These are phyloP conservation scores for Cerastoderma edule DNA, from an alignment of 2,888 invertebrate species.

Conservation along the genomic window DNA sequence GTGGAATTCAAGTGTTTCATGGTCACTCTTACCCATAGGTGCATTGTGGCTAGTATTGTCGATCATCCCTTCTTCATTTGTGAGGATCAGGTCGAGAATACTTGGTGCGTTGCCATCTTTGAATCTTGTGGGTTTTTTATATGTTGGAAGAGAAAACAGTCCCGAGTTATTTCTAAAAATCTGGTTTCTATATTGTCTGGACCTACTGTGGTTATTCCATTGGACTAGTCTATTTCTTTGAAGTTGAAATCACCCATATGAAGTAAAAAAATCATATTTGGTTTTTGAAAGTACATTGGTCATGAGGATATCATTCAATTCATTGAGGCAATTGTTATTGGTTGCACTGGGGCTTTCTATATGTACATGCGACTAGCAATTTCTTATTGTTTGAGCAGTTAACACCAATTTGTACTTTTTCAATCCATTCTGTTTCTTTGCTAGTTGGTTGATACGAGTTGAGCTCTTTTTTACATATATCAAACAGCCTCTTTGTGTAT, in stretches of 20 bases:
- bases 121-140: not conserved
- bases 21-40: conserved; percentile 25
- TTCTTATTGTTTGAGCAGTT: not conserved
- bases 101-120: not conserved
- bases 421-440: not conserved
- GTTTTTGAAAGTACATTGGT: not conserved
- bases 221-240: not conserved
- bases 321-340: not conserved
- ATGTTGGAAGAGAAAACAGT: conserved; percentile 8
- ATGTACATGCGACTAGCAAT: not conserved
- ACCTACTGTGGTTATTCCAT: not conserved
- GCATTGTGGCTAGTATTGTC: not conserved
- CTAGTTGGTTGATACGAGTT: not conserved
- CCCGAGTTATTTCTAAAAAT: conserved; percentile 1
- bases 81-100: conserved; percentile 7
- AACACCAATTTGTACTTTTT: not conserved
- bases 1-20: not conserved
- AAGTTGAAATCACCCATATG: conserved; percentile 14
- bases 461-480: not conserved
- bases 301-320: not conserved
- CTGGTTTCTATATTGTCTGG: not conserved
- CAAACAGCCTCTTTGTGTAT: not conserved
- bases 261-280: not conserved
- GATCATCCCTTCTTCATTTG: conserved; percentile 19
- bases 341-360: not conserved